phyloP scores from a whole-genome alignment of 2,113 vertebrate genomes.

The Tyrannus savana region DNA sequence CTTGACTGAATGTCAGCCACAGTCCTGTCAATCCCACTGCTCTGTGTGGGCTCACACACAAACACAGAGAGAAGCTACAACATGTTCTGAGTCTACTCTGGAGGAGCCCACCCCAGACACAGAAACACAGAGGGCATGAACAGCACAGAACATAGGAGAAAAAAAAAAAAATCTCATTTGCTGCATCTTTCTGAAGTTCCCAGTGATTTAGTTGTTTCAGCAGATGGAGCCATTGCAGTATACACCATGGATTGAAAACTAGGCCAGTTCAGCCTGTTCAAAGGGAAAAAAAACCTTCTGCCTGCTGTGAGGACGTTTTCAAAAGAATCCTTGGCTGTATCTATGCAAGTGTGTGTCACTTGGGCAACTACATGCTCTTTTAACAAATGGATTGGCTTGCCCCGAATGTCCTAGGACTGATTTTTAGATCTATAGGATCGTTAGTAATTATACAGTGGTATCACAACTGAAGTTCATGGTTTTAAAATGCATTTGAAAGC shows the following conservation, averaged over 20 bases:
- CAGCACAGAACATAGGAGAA: not conserved
- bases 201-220: slow-evolving; percentile 39
- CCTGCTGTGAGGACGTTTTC: not conserved
- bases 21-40: not conserved
- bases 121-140: not conserved
- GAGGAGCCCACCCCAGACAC: not conserved
- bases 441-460: not conserved
- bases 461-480: not conserved
- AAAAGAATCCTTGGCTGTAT: not conserved
- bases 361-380: not conserved
- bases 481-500: not conserved
- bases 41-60: not conserved
- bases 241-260: not conserved
- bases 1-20: not conserved
- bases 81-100: not conserved
- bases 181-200: not conserved
- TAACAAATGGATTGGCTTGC: not conserved
- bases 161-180: not conserved
- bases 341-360: not conserved
- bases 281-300: not conserved
- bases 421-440: not conserved
- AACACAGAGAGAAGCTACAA: not conserved
- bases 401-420: not conserved
- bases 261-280: not conserved
- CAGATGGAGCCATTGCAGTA: slow-evolving; percentile 63